These are phyloP conservation scores for Cephus nigrinus DNA, from an alignment of 2,888 invertebrate species.

Conservation along the genomic window DNA sequence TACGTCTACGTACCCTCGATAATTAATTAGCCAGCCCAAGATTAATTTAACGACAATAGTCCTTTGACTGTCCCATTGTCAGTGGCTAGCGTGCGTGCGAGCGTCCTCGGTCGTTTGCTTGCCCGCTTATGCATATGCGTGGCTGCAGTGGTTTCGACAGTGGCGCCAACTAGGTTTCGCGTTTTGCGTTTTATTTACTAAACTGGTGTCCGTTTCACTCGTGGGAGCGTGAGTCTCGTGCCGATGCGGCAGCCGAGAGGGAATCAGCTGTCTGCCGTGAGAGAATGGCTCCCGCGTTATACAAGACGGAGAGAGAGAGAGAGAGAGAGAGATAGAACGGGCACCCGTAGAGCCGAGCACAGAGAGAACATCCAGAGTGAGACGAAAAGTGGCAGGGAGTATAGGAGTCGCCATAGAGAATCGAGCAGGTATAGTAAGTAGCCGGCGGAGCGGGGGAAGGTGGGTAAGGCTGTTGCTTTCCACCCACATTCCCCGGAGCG, in stretches of 20 bases:
- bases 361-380: conserved; percentile 10
- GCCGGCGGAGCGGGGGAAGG: conserved; percentile 20
- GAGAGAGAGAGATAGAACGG: not conserved
- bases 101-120: no score
- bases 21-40: not conserved
- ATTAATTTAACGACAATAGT: not conserved
- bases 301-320: not conserved
- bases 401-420: conserved; percentile 7
- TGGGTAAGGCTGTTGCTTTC: conserved; percentile 46
- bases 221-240: not conserved
- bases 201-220: not conserved
- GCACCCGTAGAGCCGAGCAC: not conserved
- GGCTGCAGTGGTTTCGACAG: not conserved
- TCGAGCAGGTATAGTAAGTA: conserved; percentile 8
- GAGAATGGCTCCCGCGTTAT: conserved; percentile 5
- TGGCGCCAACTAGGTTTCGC: not conserved
- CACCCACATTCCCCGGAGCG: conserved; percentile 55
- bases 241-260: conserved; percentile 4
- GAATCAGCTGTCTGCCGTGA: conserved; percentile 31
- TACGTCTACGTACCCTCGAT: not conserved
- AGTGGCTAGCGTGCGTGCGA: no score
- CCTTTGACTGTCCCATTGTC: not conserved
- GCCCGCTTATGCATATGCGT: not conserved
- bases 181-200: not conserved
- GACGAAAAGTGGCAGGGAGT: conserved; percentile 16